Conservation (phyloP, 2,888 invertebrate genomes). For the Cyrtodaria siliqua region DNA sequence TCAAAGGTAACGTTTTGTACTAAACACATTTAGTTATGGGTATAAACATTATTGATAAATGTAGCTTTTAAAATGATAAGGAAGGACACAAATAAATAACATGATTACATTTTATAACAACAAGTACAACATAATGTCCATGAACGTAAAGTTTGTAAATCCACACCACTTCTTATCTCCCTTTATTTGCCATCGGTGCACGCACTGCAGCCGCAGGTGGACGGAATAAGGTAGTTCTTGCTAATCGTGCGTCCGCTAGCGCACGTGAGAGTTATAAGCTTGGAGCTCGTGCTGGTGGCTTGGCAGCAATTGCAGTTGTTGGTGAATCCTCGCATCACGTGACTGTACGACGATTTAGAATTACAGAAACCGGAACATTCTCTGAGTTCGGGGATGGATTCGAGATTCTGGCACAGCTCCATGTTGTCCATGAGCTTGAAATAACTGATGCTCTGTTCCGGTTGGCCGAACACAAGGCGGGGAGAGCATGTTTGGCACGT, state of each 20-base stretch:
- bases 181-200: slow-evolving; percentile 71
- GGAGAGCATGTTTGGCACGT: slow-evolving; percentile 72
- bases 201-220: slow-evolving; percentile 72
- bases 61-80: no score
- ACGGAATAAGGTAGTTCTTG: slow-evolving; percentile 71
- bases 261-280: slow-evolving; percentile 70
- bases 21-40: no score
- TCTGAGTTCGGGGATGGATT: slow-evolving; percentile 70
- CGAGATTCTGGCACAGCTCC: slow-evolving; percentile 69
- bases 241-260: slow-evolving; percentile 69
- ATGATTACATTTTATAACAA: no score
- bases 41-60: no score
- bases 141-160: no score
- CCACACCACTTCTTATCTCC: no score
- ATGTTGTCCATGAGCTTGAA: slow-evolving; percentile 71
- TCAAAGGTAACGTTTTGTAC: no score
- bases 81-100: no score
- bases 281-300: slow-evolving; percentile 59
- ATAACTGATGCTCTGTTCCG: slow-evolving; percentile 70
- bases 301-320: slow-evolving; percentile 77
- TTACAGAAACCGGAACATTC: slow-evolving; percentile 78
- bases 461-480: slow-evolving; percentile 68
- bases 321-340: slow-evolving; percentile 69
- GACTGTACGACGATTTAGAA: slow-evolving; percentile 69
- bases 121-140: no score